A percentile compares a stretch with the other conserved stretches of the same genome.
These are phyloP conservation scores for Stichopus horrens DNA, from an alignment of 53 echinoderm and acorn worm genomes.

Conservation along the genomic window DNA sequence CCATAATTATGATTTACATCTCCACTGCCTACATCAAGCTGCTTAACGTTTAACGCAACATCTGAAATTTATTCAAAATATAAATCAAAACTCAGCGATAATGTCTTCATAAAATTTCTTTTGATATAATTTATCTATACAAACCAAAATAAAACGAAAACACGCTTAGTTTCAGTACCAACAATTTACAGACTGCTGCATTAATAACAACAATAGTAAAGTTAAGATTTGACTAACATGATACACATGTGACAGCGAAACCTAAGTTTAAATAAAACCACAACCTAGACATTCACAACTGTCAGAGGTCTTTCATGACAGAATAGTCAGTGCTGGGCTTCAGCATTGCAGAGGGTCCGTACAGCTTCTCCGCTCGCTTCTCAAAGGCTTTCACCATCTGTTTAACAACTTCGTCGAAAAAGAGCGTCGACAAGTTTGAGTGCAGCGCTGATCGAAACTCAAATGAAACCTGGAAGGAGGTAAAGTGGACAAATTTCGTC, in stretches of 20 bases:
- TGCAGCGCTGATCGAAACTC: slow-evolving; percentile 91
- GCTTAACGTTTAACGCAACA: too few species aligned
- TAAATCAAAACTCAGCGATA: not conserved
- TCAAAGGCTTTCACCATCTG: slow-evolving; percentile 95
- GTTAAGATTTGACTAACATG: not conserved
- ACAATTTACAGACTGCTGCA: not conserved
- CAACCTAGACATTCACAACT: not conserved
- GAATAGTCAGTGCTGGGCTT: not conserved
- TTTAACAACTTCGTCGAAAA: slow-evolving; percentile 99
- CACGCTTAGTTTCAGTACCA: not conserved
- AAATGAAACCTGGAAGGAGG: slow-evolving; percentile 79
- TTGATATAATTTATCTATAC: not conserved
- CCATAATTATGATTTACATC: too few species aligned
- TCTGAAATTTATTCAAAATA: too few species aligned
- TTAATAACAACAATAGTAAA: not conserved
- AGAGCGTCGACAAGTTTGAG: slow-evolving; percentile 81
- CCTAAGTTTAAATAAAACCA: not conserved
- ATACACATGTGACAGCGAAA: not conserved
- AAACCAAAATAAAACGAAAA: not conserved
- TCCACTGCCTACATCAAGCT: too few species aligned
- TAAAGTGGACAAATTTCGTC: not conserved
- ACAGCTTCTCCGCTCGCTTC: slow-evolving; percentile 74
- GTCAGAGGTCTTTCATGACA: slow-evolving; percentile 44
- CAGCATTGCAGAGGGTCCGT: slow-evolving; percentile 67
- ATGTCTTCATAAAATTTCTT: not conserved